Base-by-base conservation (phyloP, 2,113 vertebrate genomes). In the Platichthys flesus region DNA sequence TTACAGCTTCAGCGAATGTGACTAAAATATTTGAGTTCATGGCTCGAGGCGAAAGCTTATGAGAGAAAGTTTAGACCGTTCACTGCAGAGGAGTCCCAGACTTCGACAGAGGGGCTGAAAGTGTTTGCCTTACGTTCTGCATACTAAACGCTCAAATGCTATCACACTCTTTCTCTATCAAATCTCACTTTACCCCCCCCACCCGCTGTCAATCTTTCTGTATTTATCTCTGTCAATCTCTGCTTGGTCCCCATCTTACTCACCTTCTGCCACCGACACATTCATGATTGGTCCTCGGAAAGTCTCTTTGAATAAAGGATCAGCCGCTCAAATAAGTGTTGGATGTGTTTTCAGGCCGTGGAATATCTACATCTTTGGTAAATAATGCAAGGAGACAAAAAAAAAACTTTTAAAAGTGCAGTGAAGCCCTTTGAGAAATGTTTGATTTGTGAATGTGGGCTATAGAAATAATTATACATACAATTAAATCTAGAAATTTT, bases 21-120 rank as follows among this genome's bases (percentile, higher is more conserved):
- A 92, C 86, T 91, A 74, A 90, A 91, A 90, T 89, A 84, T 89
- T 84, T 85, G 79, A 88, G 84, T 84, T 84, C 49, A 65, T 78
- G 59, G 82, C 91, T 90, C 5, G 2, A 85, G 89, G 92, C 84
- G 0, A 76, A 87, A 81, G 85, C 88, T 91, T 88, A 82, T 90
- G 24, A 74, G 90, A 89, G 85, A 88, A 92, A 88, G 88, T 89
- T 93, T 82, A 85, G 86, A 69, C 84, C 59, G 81, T 76, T 90
- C 83, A 31, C 80, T 84, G 79, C 83, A 81, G 79, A 83, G 81
- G 72, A 84, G 78, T 81, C 79, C 85, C 85, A 90, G 88, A 91
- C 90, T 85, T 84, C 55, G 21, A 90, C 79, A 82, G 86, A 82
- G 66, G 51, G 83, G 70, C 83, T 89, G 83, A 89, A 71, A 87